phyloP scores from a whole-genome alignment of 2,888 invertebrate species.

The Drosophila picticornis region DNA sequence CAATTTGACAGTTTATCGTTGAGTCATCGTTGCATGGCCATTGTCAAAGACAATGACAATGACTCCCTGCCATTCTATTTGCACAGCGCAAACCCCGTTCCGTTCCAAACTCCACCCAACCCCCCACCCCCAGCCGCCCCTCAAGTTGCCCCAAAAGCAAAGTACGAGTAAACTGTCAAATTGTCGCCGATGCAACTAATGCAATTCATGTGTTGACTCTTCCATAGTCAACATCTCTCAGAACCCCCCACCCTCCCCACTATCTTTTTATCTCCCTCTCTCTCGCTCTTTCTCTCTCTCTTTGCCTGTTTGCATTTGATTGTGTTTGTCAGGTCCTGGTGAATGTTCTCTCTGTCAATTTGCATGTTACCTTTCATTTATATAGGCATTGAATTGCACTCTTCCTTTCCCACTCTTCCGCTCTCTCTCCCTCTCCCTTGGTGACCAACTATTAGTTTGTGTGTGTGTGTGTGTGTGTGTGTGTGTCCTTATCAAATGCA shows the following conservation, averaged over 20 bases:
- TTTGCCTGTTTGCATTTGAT: constrained; percentile 50
- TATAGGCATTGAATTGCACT: constrained; percentile 72
- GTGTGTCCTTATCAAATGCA: constrained; percentile 65
- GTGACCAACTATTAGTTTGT: constrained; percentile 45
- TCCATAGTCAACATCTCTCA: constrained; percentile 4
- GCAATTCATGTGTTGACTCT: constrained; percentile 75
- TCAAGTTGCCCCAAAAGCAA: constrained; percentile 28
- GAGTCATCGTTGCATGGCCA: constrained; percentile 40
- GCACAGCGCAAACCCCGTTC: constrained; percentile 31
- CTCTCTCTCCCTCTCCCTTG: background rate
- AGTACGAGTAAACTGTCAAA: constrained; percentile 57
- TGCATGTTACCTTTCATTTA: constrained; percentile 76
- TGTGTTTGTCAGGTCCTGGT: constrained; percentile 68
- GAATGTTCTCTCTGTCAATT: constrained; percentile 71
- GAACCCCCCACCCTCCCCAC: background rate
- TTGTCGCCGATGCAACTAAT: constrained; percentile 68
- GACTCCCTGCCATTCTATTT: constrained; percentile 32
- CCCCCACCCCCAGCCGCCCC: background rate
- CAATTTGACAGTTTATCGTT: constrained; percentile 82
- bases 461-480: constrained; percentile 23
- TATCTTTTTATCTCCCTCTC: background rate
- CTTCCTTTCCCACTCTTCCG: constrained; percentile 1
- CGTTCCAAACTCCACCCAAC: background rate
- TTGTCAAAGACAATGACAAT: constrained; percentile 45
- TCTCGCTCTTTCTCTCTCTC: background rate